phyloP scores from a whole-genome alignment of 2,113 vertebrate genomes.

The Paramormyrops kingsleyae region DNA sequence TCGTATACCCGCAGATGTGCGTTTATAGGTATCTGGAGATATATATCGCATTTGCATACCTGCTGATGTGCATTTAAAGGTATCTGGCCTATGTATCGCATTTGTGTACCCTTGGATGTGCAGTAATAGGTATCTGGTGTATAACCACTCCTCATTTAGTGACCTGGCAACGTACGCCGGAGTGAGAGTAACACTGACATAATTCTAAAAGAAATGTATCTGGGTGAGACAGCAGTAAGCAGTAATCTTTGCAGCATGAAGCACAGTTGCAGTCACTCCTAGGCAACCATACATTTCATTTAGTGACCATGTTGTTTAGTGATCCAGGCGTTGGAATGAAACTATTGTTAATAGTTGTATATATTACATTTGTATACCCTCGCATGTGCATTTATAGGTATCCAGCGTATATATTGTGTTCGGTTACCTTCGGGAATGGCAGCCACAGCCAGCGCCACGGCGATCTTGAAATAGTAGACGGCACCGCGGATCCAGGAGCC shows the following conservation, averaged over 20 bases:
- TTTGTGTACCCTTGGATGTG: background rate
- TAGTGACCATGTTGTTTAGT: background rate
- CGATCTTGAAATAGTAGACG: constrained; percentile 98
- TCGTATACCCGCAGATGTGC: background rate
- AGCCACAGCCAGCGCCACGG: constrained; percentile 89
- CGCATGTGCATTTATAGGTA: background rate
- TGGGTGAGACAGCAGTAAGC: background rate
- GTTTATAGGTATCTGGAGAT: background rate
- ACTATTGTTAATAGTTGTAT: background rate
- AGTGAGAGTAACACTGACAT: background rate
- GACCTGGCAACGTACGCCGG: too few species aligned
- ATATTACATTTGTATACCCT: background rate
- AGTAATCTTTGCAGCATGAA: background rate
- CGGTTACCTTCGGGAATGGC: constrained; percentile 81
- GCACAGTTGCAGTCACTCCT: background rate
- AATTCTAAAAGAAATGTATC: background rate
- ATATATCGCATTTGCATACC: background rate
- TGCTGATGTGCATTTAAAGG: background rate
- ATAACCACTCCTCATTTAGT: background rate
- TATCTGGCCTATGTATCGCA: background rate
- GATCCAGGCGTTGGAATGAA: background rate
- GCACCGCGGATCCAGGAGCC: constrained; percentile 97
- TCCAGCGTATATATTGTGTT: background rate
- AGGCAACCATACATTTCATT: background rate
- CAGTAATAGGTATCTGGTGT: background rate